A percentile compares a stretch with the other conserved stretches of the same genome.
Conservation (phyloP, 2,888 invertebrate species). For the Matsumyia berberina region DNA sequence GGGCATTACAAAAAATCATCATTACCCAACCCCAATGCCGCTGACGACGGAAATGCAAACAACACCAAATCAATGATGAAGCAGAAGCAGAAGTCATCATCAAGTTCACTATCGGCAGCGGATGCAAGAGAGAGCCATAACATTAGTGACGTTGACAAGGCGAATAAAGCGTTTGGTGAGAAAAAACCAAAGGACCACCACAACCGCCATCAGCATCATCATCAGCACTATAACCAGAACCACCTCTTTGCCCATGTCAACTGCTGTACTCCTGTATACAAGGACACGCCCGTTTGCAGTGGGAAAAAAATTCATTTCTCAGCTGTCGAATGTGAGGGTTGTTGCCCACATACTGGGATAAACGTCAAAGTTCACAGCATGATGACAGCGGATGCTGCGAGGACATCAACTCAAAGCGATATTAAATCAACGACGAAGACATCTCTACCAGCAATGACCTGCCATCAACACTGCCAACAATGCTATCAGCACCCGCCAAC, state of each 20-base stretch:
- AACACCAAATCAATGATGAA: constrained; percentile 61
- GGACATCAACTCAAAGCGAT: constrained; percentile 56
- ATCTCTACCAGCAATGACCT: constrained; percentile 51
- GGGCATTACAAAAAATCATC: constrained; percentile 51
- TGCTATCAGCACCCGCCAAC: constrained; percentile 44
- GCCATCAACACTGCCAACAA: constrained; percentile 56
- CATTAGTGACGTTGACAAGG: constrained; percentile 67
- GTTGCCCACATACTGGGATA: constrained; percentile 30
- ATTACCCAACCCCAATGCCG: constrained; percentile 10
- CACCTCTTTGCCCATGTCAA: constrained; percentile 43
- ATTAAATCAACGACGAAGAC: constrained; percentile 65
- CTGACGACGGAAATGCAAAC: constrained; percentile 64
- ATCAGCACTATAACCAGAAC: constrained; percentile 23
- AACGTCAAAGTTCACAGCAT: constrained; percentile 27
- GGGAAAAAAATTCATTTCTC: constrained; percentile 51
- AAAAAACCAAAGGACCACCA: constrained; percentile 55
- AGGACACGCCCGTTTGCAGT: constrained; percentile 55
- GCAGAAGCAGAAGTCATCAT: constrained; percentile 59
- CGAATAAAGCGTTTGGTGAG: constrained; percentile 50
- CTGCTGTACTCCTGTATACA: constrained; percentile 22
- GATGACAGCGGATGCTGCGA: constrained; percentile 45
- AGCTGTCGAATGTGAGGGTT: constrained; percentile 65
- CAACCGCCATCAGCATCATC: constrained; percentile 1
- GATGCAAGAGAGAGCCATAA: constrained; percentile 44
- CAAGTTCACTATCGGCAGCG: constrained; percentile 51